Base-by-base conservation (phyloP, 2,888 invertebrate species). In the Beris chalybata region DNA sequence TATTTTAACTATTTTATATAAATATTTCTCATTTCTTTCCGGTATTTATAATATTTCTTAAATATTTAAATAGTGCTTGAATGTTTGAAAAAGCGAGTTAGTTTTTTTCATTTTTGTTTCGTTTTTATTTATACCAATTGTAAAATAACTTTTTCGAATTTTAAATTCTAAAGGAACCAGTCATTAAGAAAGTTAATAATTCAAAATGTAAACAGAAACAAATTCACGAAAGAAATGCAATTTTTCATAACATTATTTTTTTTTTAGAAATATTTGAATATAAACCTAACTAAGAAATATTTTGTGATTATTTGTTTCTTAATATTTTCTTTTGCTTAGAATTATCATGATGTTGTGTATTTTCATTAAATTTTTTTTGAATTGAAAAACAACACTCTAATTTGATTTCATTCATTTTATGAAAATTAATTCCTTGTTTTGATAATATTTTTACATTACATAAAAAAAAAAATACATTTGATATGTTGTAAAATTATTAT, bases 401-500 rank as follows among this genome's bases (percentile, higher is more conserved):
- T 2, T 22, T 22, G 22, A 22, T 22, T 22, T 22, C 22, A 22
- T 22, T 22, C 22, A 22, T 38, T 38, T 38, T 3, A 7, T 38
- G 38, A 38, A 38, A 38, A 38, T 38, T 38, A 38, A 38, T 38
- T 38, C 38, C 38, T 38, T 7, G 22, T 22, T 22, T 22, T 22
- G 22, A 22, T 22, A 22, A 13, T 50, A 7, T 48, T n/a, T 13
- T 48, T 48, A 48, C 13, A 48, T 48, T 11, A 12, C 29, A 47
- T 30, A 4, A 22, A 11, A 53, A 53, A 30, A 31, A 30, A 53
- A 22, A 52, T 53, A 9, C 30, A 31, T 58, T 58, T 58, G 57
- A 58, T 58, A 58, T 58, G 57, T 57, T 57, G 30, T 29, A 58
- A 58, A 58, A 56, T 56, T 44, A 56, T 56, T 56, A 54, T 38